phyloP scores from a whole-genome alignment of 1,140 invertebrate genomes.

The Tigriopus japonicus region DNA sequence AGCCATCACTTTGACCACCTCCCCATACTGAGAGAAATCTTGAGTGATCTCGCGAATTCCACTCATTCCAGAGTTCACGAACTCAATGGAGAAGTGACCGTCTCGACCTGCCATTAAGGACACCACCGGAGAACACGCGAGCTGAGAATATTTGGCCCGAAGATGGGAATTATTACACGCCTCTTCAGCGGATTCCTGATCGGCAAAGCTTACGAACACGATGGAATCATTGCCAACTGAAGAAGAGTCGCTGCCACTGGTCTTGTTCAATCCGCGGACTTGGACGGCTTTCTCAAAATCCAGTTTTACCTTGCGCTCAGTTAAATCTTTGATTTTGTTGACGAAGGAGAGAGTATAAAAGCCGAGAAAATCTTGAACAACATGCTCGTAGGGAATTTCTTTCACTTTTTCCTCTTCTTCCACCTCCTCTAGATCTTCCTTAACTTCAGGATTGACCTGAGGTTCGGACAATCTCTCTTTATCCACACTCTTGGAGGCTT shows the following conservation, averaged over 20 bases:
- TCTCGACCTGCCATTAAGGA: background rate
- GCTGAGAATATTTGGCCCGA: conserved; percentile 4
- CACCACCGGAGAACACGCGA: background rate
- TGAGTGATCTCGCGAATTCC: conserved; percentile 12
- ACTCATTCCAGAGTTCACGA: conserved; percentile 12
- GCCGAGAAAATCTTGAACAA: background rate
- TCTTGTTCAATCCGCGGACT: background rate
- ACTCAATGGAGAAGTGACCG: conserved; percentile 13
- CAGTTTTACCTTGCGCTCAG: background rate
- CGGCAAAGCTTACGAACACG: background rate
- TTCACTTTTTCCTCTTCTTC: background rate
- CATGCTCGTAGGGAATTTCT: background rate
- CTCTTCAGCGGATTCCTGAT: background rate
- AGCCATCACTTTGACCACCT: conserved; percentile 6
- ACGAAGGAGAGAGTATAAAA: conserved; percentile 7
- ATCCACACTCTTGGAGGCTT: too few relatives aligned
- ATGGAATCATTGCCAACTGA: background rate
- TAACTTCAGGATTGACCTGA: background rate
- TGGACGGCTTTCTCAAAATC: conserved; percentile 1
- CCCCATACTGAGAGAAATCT: conserved; percentile 12
- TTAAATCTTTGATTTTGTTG: background rate
- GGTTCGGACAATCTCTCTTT: too few relatives aligned
- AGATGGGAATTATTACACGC: background rate
- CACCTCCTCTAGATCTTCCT: background rate
- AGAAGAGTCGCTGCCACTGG: background rate